phyloP scores from a whole-genome alignment of 1,140 invertebrate genomes.

The Probaryconus sp. region DNA sequence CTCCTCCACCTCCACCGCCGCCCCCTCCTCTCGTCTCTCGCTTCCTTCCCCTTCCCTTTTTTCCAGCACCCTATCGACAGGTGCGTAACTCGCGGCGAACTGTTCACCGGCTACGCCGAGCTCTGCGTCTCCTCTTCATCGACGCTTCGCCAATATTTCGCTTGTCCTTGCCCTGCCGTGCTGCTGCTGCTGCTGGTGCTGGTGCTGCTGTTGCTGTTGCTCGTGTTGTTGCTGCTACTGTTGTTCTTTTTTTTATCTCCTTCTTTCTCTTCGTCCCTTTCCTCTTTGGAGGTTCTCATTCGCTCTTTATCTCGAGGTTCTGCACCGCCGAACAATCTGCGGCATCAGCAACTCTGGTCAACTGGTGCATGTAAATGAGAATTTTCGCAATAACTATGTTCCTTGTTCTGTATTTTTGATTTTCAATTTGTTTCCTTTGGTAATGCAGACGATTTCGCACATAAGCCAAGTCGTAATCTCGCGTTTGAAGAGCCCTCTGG shows the following conservation, averaged over 20 bases:
- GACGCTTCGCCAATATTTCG: conserved; percentile 22
- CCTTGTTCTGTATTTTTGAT: too few species aligned
- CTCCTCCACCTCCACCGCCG: conserved; percentile 14
- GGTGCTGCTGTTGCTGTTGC: conserved; percentile 6
- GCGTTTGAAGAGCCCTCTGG: conserved; percentile 12
- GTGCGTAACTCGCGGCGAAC: conserved; percentile 60
- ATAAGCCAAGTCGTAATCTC: not conserved
- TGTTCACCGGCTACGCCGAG: conserved; percentile 50
- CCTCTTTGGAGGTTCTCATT: conserved; percentile 1
- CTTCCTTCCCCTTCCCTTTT: conserved; percentile 49
- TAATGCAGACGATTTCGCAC: too few species aligned
- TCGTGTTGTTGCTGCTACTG: conserved; percentile 8
- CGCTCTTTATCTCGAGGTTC: not conserved
- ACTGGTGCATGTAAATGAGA: too few species aligned
- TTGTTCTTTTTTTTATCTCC: too few species aligned
- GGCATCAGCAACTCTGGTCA: too few species aligned
- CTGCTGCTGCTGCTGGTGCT: conserved; percentile 2
- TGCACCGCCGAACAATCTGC: too few species aligned
- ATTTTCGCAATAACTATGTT: too few species aligned
- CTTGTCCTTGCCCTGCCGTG: not conserved
- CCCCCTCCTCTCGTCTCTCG: conserved; percentile 38
- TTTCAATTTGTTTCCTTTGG: too few species aligned
- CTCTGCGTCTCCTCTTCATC: conserved; percentile 49
- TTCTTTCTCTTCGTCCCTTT: conserved; percentile 17
- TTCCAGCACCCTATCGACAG: conserved; percentile 59